phyloP scores from a whole-genome alignment of 2,113 vertebrate species.

The Paradisaea rubra region DNA sequence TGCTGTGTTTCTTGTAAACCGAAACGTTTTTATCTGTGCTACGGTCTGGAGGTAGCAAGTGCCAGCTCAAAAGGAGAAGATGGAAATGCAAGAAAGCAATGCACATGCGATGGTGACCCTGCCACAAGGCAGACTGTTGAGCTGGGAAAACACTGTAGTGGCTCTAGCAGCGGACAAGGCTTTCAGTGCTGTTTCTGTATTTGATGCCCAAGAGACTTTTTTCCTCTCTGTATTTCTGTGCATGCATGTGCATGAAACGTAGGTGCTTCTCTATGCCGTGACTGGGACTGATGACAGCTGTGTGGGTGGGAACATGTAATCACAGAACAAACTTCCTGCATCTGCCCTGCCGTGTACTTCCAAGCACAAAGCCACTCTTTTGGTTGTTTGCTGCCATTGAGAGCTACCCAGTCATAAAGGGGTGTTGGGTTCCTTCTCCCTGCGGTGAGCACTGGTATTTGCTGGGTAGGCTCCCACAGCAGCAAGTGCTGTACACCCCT shows the following conservation, averaged over 20 bases:
- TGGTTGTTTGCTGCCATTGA: fast-evolving
- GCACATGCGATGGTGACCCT: fast-evolving
- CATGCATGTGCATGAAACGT: background rate
- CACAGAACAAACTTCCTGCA: background rate
- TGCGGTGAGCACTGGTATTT: background rate
- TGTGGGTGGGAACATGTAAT: background rate
- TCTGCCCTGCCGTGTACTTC: background rate
- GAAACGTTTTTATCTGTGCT: background rate
- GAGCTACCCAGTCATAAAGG: background rate
- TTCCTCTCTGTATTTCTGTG: background rate
- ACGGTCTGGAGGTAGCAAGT: background rate
- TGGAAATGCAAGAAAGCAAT: background rate
- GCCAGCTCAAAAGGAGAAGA: background rate
- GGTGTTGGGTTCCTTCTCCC: background rate
- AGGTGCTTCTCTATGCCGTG: background rate
- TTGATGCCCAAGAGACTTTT: background rate
- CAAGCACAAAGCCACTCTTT: background rate
- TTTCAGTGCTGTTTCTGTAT: background rate
- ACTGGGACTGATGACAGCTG: background rate
- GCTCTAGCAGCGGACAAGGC: background rate
- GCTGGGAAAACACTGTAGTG: background rate
- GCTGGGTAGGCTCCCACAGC: background rate
- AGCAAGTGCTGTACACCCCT: background rate
- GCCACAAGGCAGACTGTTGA: background rate
- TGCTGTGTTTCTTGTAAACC: background rate